These are phyloP conservation scores for Halictus quadricinctus DNA, from an alignment of 2,888 invertebrate species.

Conservation along the genomic window DNA sequence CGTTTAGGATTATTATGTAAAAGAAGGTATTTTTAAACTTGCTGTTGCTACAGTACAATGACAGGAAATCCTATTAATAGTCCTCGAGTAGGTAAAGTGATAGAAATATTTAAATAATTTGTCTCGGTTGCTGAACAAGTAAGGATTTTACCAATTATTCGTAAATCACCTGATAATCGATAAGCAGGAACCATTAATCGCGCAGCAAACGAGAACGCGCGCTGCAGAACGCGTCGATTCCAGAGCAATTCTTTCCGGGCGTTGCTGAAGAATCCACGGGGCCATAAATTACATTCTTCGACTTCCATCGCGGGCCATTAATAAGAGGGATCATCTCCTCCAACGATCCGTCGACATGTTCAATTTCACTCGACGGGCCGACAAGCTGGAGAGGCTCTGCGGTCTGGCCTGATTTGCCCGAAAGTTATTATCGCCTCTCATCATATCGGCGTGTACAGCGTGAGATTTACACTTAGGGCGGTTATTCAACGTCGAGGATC, in stretches of 20 bases:
- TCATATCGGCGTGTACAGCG: slow-evolving; percentile 65
- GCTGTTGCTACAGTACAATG: too few species aligned
- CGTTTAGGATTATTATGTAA: too few species aligned
- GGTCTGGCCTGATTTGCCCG: slow-evolving; percentile 54
- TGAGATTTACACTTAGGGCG: slow-evolving; percentile 77
- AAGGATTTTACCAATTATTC: neutral
- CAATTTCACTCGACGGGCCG: slow-evolving; percentile 33
- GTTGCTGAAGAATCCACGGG: neutral
- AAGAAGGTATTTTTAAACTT: too few species aligned
- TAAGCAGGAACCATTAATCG: slow-evolving; percentile 1
- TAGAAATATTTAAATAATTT: too few species aligned
- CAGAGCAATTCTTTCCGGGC: neutral
- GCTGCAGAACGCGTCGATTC: neutral
- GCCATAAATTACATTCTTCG: slow-evolving; percentile 31
- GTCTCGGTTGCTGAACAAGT: too few species aligned
- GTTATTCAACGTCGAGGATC: slow-evolving; percentile 68
- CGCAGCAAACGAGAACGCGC: neutral
- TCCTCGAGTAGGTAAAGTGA: too few species aligned
- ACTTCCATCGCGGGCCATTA: slow-evolving; percentile 18
- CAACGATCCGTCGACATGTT: slow-evolving; percentile 22
- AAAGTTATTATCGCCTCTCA: slow-evolving; percentile 65
- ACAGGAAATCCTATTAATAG: too few species aligned
- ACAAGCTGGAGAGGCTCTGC: slow-evolving; percentile 42
- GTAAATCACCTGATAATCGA: neutral
- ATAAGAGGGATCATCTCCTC: slow-evolving; percentile 25